These are phyloP conservation scores for Drosophila nigromelanica DNA, from an alignment of 1,140 invertebrate species.

Conservation along the genomic window DNA sequence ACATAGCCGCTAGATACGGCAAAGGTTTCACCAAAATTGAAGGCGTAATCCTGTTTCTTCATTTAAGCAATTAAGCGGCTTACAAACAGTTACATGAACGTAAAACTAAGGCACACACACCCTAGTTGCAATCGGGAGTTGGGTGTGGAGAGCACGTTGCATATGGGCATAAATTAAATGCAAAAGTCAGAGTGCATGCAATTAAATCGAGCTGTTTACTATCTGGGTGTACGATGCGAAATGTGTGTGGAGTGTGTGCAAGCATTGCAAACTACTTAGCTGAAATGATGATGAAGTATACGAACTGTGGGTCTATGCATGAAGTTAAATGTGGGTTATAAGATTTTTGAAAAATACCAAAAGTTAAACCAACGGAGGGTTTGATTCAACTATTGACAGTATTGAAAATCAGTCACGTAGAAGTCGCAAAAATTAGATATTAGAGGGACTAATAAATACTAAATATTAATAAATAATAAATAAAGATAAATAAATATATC, in stretches of 20 bases:
- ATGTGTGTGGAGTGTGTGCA: background rate
- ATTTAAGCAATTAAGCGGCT: conserved; percentile 70
- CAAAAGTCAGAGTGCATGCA: conserved; percentile 27
- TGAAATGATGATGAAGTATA: conserved; percentile 2
- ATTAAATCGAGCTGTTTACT: conserved; percentile 25
- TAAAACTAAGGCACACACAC: background rate
- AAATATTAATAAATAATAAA: no score
- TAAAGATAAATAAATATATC: no score
- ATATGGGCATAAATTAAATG: conserved; percentile 26
- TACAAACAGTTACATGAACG: conserved; percentile 35
- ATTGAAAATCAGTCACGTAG: no score
- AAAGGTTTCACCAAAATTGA: conserved; percentile 48
- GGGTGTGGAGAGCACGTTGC: background rate
- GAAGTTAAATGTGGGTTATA: background rate
- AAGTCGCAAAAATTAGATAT: no score
- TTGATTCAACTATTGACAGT: no score
- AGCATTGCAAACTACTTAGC: conserved; percentile 13
- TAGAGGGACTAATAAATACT: background rate
- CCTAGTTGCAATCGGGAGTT: background rate
- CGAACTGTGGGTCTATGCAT: background rate
- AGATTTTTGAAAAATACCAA: background rate
- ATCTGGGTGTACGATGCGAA: background rate
- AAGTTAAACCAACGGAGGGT: background rate
- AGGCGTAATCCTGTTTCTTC: conserved; percentile 63
- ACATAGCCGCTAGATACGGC: background rate